Conservation (phyloP, 2,113 vertebrate genomes). For the Eudyptes chrysolophus region DNA sequence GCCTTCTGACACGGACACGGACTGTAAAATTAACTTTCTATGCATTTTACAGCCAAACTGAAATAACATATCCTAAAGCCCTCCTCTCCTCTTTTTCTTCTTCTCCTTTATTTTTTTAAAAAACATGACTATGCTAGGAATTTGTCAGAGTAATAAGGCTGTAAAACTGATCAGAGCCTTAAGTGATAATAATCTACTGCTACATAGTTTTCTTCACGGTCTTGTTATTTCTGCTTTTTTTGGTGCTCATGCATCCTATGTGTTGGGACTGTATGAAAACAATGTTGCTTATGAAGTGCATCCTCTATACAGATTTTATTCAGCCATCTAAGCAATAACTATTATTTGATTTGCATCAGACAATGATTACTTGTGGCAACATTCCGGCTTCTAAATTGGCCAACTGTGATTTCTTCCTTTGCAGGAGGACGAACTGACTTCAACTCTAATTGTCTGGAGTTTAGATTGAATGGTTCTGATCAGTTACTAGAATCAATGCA, state of each 20-base stretch:
- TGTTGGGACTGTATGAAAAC: neutral
- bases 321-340: neutral
- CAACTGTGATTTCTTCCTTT: neutral
- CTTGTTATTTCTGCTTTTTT: neutral
- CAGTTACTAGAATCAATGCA: neutral
- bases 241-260: neutral
- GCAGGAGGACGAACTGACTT: neutral
- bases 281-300: neutral
- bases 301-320: neutral
- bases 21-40: neutral
- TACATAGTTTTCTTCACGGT: neutral
- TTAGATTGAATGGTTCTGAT: neutral
- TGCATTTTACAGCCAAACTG: neutral
- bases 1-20: neutral
- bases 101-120: neutral
- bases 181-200: neutral
- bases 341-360: constrained; percentile 8
- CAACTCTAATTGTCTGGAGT: neutral
- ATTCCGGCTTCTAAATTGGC: neutral
- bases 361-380: neutral
- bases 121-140: neutral
- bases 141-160: neutral
- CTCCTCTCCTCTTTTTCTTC: neutral
- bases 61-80: neutral
- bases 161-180: neutral